phyloP scores from a whole-genome alignment of 2,113 vertebrate species.

The Panthera tigris region DNA sequence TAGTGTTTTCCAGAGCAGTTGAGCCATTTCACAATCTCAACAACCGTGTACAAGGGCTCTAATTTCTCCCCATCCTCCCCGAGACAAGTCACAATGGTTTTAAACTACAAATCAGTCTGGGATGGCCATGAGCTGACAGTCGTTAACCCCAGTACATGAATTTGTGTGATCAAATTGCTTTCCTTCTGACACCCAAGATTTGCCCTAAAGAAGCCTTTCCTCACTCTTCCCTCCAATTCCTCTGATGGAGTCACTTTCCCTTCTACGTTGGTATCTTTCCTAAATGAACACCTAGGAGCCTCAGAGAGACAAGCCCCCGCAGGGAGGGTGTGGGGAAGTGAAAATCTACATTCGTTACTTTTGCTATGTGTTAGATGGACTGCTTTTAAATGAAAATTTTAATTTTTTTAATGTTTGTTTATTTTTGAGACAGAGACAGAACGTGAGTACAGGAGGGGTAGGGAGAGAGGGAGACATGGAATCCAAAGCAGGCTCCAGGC shows the following conservation, averaged over 20 bases:
- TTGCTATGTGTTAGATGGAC: neutral
- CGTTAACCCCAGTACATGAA: neutral
- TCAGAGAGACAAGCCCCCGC: neutral
- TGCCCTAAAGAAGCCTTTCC: neutral
- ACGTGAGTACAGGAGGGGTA: no score
- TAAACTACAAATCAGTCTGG: neutral
- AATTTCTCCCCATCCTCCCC: neutral
- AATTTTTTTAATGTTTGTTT: no score
- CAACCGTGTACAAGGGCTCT: neutral
- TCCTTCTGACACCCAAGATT: neutral
- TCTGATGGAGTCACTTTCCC: neutral
- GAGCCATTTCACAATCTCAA: neutral
- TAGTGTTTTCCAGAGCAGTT: neutral
- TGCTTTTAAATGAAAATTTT: neutral
- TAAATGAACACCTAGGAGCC: neutral
- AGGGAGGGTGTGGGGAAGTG: neutral
- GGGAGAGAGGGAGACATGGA: no score
- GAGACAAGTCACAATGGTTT: neutral
- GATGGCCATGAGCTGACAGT: neutral
- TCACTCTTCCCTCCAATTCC: neutral
- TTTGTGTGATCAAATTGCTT: neutral
- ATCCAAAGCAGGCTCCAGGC: no score
- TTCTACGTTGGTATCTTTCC: neutral
- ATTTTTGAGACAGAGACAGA: no score
- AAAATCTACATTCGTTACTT: neutral